A percentile compares a stretch with the other conserved stretches of the same genome.
Conservation (phyloP, 2,888 invertebrate species). For the Eilema sororculum region DNA sequence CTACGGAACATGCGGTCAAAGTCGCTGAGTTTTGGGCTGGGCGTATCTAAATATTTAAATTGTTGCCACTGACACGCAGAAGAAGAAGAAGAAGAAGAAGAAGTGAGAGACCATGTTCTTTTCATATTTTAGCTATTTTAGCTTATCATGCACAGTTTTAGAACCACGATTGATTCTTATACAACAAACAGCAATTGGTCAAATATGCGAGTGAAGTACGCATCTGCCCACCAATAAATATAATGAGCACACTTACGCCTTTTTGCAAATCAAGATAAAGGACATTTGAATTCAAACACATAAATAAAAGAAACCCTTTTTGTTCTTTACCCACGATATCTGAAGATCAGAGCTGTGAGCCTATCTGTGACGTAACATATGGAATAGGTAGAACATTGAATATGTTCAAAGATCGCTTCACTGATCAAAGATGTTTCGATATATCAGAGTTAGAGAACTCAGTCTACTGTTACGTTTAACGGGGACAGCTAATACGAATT, state of each 20-base stretch:
- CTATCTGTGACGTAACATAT: slow-evolving; percentile 55
- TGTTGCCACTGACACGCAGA: too few species aligned
- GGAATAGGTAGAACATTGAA: slow-evolving; percentile 54
- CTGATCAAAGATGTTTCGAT: slow-evolving; percentile 15
- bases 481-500: not conserved
- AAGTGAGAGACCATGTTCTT: too few species aligned
- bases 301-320: slow-evolving; percentile 49
- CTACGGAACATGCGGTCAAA: too few species aligned
- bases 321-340: slow-evolving; percentile 36
- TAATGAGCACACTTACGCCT: not conserved
- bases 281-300: slow-evolving; percentile 19
- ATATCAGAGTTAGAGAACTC: not conserved
- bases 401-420: slow-evolving; percentile 31
- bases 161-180: too few species aligned
- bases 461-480: not conserved
- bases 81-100: too few species aligned
- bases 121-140: too few species aligned
- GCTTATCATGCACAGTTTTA: too few species aligned
- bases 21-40: too few species aligned
- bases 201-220: too few species aligned
- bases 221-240: not conserved
- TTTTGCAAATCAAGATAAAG: slow-evolving; percentile 7
- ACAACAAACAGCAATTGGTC: too few species aligned
- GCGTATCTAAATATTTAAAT: too few species aligned
- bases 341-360: slow-evolving; percentile 43